A percentile compares a stretch with the other conserved stretches of the same genome.
Conservation (phyloP, 2,797 vertebrate species). For the Tolypeutes matacus region DNA sequence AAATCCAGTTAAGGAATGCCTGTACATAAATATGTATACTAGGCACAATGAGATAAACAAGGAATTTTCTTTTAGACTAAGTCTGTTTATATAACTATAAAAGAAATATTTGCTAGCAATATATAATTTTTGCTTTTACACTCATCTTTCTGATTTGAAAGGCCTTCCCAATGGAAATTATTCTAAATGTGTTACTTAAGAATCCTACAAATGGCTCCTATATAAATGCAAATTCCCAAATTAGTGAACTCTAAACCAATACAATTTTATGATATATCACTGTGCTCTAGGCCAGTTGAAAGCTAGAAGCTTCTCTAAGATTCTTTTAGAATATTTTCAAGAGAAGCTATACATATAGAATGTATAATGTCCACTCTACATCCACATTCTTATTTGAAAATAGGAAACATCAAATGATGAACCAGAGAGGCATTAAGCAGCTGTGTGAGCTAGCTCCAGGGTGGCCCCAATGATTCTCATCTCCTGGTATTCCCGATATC, state of each 20-base stretch:
- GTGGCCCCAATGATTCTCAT: no score
- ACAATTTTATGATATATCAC: not conserved
- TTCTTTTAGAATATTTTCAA: conserved; percentile 29
- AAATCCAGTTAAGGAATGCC: not conserved
- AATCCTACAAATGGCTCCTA: conserved; percentile 17
- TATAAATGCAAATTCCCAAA: conserved; percentile 41
- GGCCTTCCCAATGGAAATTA: conserved; percentile 4
- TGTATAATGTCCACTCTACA: conserved; percentile 15
- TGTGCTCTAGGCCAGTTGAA: not conserved
- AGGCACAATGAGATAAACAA: not conserved
- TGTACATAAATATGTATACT: not conserved
- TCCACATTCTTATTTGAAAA: conserved; percentile 16
- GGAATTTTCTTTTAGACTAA: conserved; percentile 9
- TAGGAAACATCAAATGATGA: conserved; percentile 7
- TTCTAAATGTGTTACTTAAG: conserved; percentile 13
- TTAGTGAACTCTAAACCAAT: conserved; percentile 26
- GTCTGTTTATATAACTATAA: not conserved
- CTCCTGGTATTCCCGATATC: not conserved
- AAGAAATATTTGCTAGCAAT: conserved; percentile 25
- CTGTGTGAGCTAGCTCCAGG: no score
- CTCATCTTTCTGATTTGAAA: conserved; percentile 14
- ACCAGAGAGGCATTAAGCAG: not conserved
- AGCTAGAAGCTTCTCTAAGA: not conserved
- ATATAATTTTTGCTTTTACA: conserved; percentile 30
- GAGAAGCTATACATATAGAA: not conserved